Evolutionary conservation across 2,797 vertebrate genomes (phyloP), one percentile per base, ranked within the genome.

Genomic region (Mormyrus proboscirostris): DNA sequence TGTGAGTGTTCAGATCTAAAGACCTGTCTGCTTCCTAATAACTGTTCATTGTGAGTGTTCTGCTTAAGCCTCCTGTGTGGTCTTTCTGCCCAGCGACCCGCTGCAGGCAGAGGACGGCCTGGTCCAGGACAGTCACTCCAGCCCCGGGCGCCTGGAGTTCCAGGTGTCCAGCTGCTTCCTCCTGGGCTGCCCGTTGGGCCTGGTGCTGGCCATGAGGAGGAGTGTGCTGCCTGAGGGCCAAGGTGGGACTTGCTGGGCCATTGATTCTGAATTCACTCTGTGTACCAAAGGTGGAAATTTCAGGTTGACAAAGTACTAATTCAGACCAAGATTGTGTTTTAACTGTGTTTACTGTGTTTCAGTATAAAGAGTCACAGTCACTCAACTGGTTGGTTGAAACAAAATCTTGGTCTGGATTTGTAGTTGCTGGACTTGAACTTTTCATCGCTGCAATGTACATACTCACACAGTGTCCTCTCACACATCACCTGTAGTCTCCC

Each of bases 81-180:
- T 22, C 44, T 65, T 47, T 89, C 59, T 51, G 47, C 19, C 44
- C 41, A 88, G 86, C 9, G 84, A 59, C 29, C 84, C 49, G 29
- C 49, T 89, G 84, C 89, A 86, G 59, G 83, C 49, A 12, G 62
- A 87, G 29, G 83, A 86, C 1, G n/a, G 83, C 47, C 12, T 76
- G 49, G 79, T 9, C 25, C 55, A 62, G 29, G 62, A 86, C 33
- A 73, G 47, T 19, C 19, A 49, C 83, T 85, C 82, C 59, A 89
- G 65, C 49, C 84, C 83, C 2, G 97, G 97, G 41, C 97, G 97
- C 89, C 97, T 99, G 22, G 98, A 99, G 91, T 99, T 99, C 0
- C 97, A 98, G 0, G 98, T 99, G 92, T 97, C 97, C 0, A 97
- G 99, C 93, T 98, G 99, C 95, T 99, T 99, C 95, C 96, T 99